These are phyloP conservation scores for Ambastaia sidthimunki DNA, from an alignment of 2,797 vertebrate species.

Conservation along the genomic window DNA sequence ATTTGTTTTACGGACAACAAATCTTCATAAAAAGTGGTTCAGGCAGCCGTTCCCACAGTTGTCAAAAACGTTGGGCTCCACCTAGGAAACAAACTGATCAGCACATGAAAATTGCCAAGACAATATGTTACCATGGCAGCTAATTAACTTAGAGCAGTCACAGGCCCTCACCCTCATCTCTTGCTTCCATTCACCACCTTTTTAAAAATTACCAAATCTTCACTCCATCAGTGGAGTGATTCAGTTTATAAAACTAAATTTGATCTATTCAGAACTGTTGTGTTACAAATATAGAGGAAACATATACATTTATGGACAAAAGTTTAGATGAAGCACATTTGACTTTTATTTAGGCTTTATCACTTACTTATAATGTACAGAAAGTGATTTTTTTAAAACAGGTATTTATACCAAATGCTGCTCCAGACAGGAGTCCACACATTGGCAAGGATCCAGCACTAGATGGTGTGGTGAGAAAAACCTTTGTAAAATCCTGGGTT, in stretches of 20 bases:
- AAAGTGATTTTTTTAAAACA: background rate
- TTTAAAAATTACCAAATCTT: conserved; percentile 4
- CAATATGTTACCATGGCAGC: conserved; percentile 68
- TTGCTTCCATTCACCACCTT: conserved; percentile 22
- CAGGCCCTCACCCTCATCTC: conserved; percentile 26
- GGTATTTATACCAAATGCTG: background rate
- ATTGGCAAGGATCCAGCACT: background rate
- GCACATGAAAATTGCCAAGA: conserved; percentile 56
- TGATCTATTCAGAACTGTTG: conserved; percentile 6
- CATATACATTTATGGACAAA: background rate
- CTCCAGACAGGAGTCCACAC: background rate
- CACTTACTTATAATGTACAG: background rate
- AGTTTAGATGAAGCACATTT: background rate
- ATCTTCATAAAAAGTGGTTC: conserved; percentile 40
- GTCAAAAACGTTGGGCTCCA: conserved; percentile 57
- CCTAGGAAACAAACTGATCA: conserved; percentile 47
- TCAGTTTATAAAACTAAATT: conserved; percentile 46
- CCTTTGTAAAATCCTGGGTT: conserved; percentile 31
- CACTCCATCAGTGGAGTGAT: conserved; percentile 44
- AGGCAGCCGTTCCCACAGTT: conserved; percentile 52
- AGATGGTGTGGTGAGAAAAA: conserved; percentile 22
- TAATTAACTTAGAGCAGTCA: conserved; percentile 65
- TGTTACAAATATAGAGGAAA: background rate
- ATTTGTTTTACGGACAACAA: conserved; percentile 50
- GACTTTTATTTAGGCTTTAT: background rate